phyloP scores from a whole-genome alignment of 2,888 invertebrate genomes.

The Ophraella communa region DNA sequence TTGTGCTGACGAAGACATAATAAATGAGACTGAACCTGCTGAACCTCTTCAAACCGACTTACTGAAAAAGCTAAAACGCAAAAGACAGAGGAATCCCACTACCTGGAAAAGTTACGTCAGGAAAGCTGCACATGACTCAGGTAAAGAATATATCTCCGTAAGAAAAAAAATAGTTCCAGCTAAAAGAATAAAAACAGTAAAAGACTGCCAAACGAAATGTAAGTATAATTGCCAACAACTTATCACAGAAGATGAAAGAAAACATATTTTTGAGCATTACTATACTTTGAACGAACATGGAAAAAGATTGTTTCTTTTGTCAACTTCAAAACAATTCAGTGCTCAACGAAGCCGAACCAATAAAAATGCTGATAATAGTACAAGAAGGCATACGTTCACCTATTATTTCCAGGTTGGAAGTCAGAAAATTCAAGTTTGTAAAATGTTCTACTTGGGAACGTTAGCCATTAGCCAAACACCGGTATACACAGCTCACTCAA shows the following conservation, averaged over 20 bases:
- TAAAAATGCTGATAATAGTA: slow-evolving; percentile 22
- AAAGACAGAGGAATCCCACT: too few relatives aligned
- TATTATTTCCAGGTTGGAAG: slow-evolving; percentile 11
- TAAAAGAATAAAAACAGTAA: slow-evolving; percentile 19
- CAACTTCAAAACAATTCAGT: slow-evolving; percentile 10
- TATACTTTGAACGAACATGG: neutral
- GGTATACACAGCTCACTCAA: slow-evolving; percentile 24
- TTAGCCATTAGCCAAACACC: slow-evolving; percentile 28
- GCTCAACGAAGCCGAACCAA: slow-evolving; percentile 20
- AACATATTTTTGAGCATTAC: neutral
- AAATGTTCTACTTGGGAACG: slow-evolving; percentile 18
- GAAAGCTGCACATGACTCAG: too few relatives aligned
- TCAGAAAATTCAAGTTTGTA: slow-evolving; percentile 8
- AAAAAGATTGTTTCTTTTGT: slow-evolving; percentile 15
- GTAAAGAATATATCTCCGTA: too few relatives aligned
- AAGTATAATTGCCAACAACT: neutral
- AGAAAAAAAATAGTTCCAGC: slow-evolving; percentile 16
- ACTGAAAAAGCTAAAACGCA: too few relatives aligned
- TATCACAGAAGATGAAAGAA: neutral
- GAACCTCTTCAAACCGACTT: too few relatives aligned
- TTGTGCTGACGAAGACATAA: too few relatives aligned
- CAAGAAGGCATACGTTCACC: slow-evolving; percentile 19
- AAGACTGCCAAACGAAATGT: slow-evolving; percentile 20
- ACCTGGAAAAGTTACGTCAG: too few relatives aligned
- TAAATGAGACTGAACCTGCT: too few relatives aligned